These are phyloP conservation scores for Porites evermanni DNA, from an alignment of 92 coral and sea anemone species.

Conservation along the genomic window DNA sequence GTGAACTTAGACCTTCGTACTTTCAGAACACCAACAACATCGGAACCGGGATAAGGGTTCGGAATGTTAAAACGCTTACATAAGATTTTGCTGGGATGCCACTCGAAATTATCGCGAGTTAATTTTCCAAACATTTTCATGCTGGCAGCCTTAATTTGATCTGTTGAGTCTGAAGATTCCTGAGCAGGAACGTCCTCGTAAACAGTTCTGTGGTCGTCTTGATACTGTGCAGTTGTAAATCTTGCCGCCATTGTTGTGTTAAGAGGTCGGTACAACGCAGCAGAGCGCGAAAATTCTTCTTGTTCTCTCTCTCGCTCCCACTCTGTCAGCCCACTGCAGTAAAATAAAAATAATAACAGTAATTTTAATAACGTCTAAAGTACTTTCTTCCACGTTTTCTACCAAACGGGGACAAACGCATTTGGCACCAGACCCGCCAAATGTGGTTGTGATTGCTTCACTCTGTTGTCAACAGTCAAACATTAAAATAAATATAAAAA, in stretches of 20 bases:
- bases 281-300: conserved; percentile 91
- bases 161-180: conserved; percentile 41
- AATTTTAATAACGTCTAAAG: neutral
- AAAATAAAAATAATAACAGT: neutral
- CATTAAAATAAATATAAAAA: no score
- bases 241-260: conserved; percentile 91
- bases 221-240: conserved; percentile 86
- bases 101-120: conserved; percentile 89
- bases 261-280: conserved; percentile 85
- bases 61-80: conserved; percentile 98
- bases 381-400: no score
- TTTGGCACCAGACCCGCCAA: no score
- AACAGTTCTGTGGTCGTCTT: conserved; percentile 68
- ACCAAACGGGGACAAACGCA: no score
- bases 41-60: conserved; percentile 91
- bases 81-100: conserved; percentile 93
- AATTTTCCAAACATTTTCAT: conserved; percentile 96
- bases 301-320: conserved; percentile 98
- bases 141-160: conserved; percentile 71
- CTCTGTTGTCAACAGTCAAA: no score
- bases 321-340: conserved; percentile 82
- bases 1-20: conserved; percentile 72
- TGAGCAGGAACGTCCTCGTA: conserved; percentile 60
- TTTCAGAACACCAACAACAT: conserved; percentile 74
- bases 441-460: no score